These are phyloP conservation scores for Clangula hyemalis DNA, from an alignment of 2,797 vertebrate species.

Conservation along the genomic window DNA sequence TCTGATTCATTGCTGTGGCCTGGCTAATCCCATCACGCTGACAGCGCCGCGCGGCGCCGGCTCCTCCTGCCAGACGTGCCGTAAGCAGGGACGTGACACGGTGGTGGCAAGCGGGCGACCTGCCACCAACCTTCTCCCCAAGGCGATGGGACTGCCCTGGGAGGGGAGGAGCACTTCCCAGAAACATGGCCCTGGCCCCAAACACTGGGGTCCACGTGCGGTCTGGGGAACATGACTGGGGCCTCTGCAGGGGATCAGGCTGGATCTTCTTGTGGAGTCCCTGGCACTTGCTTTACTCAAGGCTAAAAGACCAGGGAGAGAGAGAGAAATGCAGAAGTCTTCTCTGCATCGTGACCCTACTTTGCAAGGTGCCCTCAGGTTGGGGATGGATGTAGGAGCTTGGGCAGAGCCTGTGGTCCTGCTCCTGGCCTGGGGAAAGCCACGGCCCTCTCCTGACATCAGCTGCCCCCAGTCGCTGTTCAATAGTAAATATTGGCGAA, in stretches of 20 bases:
- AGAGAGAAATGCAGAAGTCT: neutral
- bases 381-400: accelerated
- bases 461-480: neutral
- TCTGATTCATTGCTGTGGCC: neutral
- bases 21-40: neutral
- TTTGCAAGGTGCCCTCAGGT: neutral
- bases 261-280: neutral
- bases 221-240: accelerated
- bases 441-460: neutral
- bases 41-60: neutral
- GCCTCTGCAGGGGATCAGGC: neutral
- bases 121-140: neutral
- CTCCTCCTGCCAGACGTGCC: neutral
- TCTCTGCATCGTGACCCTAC: neutral
- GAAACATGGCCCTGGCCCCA: neutral
- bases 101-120: neutral
- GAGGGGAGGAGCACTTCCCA: neutral
- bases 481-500: neutral
- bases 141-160: neutral
- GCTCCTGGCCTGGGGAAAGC: neutral
- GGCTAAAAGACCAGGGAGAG: neutral
- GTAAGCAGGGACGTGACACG: neutral
- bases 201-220: accelerated
- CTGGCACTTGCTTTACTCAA: neutral
- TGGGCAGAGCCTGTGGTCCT: neutral